Evolutionary conservation across 2,888 invertebrate genomes (phyloP), one percentile per base, ranked within the genome.

Genomic region (Lithophane ornitopus): DNA sequence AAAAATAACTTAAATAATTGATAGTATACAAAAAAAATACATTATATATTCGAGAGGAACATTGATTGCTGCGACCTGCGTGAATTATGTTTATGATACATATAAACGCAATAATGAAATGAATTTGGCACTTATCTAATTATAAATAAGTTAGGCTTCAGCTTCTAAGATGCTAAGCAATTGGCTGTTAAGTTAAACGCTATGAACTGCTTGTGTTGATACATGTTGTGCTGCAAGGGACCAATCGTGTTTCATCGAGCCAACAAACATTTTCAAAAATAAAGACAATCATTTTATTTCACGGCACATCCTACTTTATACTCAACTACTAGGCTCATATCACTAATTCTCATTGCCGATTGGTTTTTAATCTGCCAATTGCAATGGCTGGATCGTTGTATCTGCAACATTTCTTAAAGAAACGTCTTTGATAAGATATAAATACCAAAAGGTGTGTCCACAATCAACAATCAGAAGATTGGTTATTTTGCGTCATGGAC

Each of bases 91-190:
- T 81, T 70, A 84, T 76, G 65, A 80, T 81, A 74, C 49, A 80
- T 78, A 76, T 82, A 86, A 86, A 88, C 88, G 88, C 87, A 81
- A 88, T 79, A 82, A 90, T 91, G 88, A 90, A 88, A 91, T 91
- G 86, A 91, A 88, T 93, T 93, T 93, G 93, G 93, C 93, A 93
- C 93, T 92, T 90, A 89, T 84, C 88, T 90, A 90, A 87, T 87
- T 82, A 87, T 84, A 88, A 87, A 88, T 87, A 82, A 84, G 80
- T 76, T 84, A 84, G 84, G 82, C 81, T 76, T 78, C 65, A 78
- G 80, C 77, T 83, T 81, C 85, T 82, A 81, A 71, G 70, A 78
- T 83, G 83, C 74, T 76, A 88, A 81, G 86, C 85, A 78, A 80
- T 82, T 73, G 67, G 76, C 73, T 81, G 72, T 81, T 75, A 74